These are phyloP conservation scores for Lepidochrysops patricia DNA, from an alignment of 2,888 invertebrate genomes.

Conservation along the genomic window DNA sequence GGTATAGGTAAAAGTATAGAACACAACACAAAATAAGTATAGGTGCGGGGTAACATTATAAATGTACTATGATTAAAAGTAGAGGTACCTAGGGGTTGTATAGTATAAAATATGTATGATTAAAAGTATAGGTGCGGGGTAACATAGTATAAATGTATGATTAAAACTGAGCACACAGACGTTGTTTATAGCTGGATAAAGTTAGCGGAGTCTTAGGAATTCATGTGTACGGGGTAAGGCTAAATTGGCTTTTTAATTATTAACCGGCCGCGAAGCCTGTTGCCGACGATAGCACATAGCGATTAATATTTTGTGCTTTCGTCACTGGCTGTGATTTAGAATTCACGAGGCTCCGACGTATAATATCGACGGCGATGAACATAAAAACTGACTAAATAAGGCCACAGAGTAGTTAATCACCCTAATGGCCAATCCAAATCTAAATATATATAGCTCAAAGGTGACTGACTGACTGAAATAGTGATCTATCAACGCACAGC, in stretches of 20 bases:
- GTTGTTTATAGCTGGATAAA: background rate
- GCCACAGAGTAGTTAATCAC: no score
- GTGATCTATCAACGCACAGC: no score
- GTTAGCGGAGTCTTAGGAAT: slow-evolving; percentile 21
- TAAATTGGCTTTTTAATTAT: slow-evolving; percentile 27
- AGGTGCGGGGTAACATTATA: no score
- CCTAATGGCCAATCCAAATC: background rate
- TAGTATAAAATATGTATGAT: no score
- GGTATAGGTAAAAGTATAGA: no score
- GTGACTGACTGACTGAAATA: no score
- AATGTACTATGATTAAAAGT: no score
- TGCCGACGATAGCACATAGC: slow-evolving; percentile 52
- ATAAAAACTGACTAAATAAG: no score
- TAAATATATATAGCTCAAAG: background rate
- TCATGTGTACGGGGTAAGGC: slow-evolving; percentile 28
- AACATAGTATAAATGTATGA: background rate
- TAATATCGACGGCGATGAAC: no score
- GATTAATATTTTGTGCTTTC: slow-evolving; percentile 48
- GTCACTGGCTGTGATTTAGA: background rate
- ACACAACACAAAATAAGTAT: no score
- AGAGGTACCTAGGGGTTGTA: no score
- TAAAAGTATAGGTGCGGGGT: no score
- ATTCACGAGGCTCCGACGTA: background rate
- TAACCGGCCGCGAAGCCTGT: slow-evolving; percentile 21
- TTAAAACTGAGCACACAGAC: background rate